Evolutionary conservation across 92 coral and sea anemone genomes (phyloP).

Genomic region (Phenganax marumi): DNA sequence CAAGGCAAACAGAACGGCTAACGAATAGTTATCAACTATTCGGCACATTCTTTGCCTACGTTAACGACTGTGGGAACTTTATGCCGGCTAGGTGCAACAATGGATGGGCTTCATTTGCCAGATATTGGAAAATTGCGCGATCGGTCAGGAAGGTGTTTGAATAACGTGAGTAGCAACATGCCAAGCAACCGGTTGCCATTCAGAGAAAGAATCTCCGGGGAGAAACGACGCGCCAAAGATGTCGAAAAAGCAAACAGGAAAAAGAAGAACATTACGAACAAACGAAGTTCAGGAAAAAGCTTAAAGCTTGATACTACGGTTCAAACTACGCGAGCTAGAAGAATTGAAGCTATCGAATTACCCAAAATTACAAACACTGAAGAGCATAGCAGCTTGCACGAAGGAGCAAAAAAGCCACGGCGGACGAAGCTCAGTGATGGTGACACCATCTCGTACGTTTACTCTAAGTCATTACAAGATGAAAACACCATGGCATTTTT

Average conservation of each 20-base stretch:
- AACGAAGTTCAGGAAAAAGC: not conserved
- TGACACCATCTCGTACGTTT: constrained; percentile 39
- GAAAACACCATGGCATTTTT: constrained; percentile 43
- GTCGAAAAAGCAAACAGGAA: not conserved
- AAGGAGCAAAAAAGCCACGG: constrained; percentile 3
- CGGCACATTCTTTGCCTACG: constrained; percentile 22
- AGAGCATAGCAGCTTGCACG: not conserved
- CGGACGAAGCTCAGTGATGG: not conserved
- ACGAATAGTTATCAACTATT: constrained; percentile 7
- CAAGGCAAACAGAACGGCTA: not conserved
- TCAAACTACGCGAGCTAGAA: constrained; percentile 9
- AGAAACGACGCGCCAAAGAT: not conserved
- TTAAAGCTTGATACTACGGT: not conserved
- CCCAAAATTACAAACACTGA: constrained; percentile 19
- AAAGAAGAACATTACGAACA: not conserved
- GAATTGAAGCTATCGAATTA: constrained; percentile 20
- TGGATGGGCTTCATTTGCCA: constrained; percentile 30
- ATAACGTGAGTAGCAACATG: constrained; percentile 10
- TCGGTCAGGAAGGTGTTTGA: not conserved
- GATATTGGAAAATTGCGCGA: constrained; percentile 9
- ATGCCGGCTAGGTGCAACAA: not conserved
- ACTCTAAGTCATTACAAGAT: constrained; percentile 34
- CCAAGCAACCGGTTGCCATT: not conserved
- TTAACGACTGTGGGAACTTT: constrained; percentile 12
- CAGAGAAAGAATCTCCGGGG: not conserved